Base-by-base conservation (phyloP, 2,888 invertebrate genomes). In the Leucophenga montana region DNA sequence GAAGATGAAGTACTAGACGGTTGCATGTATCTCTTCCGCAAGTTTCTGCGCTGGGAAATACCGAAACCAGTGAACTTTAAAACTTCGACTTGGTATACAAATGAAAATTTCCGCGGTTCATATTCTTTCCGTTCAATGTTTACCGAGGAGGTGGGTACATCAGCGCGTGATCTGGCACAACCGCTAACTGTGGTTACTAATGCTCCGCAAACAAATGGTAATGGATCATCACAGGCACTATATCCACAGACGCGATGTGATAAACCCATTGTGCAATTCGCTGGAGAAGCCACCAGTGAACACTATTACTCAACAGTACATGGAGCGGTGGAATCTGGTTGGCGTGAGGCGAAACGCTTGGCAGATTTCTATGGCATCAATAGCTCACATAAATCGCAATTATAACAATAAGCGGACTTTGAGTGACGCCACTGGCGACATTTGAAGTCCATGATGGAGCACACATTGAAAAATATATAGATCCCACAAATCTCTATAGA, bases 291-390 rank as follows among this genome's bases (percentile, higher is more conserved):
- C 0, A 92, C 93, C 0, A 92, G 93, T 11, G 90, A 91, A 67
- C 91, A 91, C 77, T 91, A 91, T 78, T 94, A 91, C 81, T 91
- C 91, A 0, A 92, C 93, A 0, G 94, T 93, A 0, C 94, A 95
- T 80, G 95, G 95, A 0, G 95, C 95, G 0, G 88, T 94, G 0
- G 94, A 94, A 80, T 90, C 92, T 3, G 95, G 95, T 0, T 92
- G 92, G 84, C 90, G 94, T 50, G 94, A 94, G 84, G 95, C 94
- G 0, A 89, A 92, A 5, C 89, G 93, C 73, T 82, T 93, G 46
- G 86, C 83, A 0, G 83, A 85, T 31, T 87, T 86, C 67, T 87
- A 88, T 61, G 83, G 83, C 5, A 68, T 83, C 20, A 61, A 56
- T 33, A 76, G 74, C 50, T 11, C 67, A 16, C 71, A 64, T 57